Evolutionary conservation across 1,140 invertebrate genomes (phyloP).

Genomic region (Danaus melanippus): DNA sequence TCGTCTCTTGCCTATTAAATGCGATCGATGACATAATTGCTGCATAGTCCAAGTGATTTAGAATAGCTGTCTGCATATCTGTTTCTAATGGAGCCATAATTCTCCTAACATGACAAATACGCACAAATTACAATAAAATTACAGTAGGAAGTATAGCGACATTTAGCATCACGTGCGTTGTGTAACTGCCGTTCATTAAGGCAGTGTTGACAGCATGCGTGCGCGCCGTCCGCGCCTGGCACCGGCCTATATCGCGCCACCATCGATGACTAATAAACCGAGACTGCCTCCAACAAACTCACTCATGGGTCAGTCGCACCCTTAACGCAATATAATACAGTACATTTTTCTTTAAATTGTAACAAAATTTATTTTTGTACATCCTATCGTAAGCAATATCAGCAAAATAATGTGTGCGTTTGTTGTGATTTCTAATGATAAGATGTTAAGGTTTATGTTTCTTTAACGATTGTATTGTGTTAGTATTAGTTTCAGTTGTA

Average conservation of each 20-base stretch:
- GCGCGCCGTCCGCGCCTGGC: constrained; percentile 65
- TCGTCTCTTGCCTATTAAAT: no score
- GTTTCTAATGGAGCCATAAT: constrained; percentile 27
- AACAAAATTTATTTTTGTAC: constrained; percentile 21
- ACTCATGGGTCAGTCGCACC: constrained; percentile 6
- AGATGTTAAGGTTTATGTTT: constrained; percentile 35
- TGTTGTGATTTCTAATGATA: constrained; percentile 31
- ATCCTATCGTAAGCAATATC: constrained; percentile 40
- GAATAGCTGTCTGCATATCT: constrained; percentile 2
- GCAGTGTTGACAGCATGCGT: constrained; percentile 66
- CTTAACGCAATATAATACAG: constrained; percentile 22
- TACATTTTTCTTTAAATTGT: constrained; percentile 7
- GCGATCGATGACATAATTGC: no score
- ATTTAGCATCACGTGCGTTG: constrained; percentile 64
- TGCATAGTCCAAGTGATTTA: no score
- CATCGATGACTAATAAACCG: constrained; percentile 70
- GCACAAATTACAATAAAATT: constrained; percentile 68
- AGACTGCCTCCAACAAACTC: constrained; percentile 26
- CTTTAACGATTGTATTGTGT: constrained; percentile 6
- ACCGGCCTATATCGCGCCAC: constrained; percentile 60
- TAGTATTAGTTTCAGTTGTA: constrained; percentile 40
- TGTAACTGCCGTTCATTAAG: constrained; percentile 65
- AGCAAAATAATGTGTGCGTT: constrained; percentile 35
- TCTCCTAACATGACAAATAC: constrained; percentile 65
- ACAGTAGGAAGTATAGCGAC: constrained; percentile 55